Base-by-base conservation (phyloP, 2,888 invertebrate genomes). In the Lingula anatina region DNA sequence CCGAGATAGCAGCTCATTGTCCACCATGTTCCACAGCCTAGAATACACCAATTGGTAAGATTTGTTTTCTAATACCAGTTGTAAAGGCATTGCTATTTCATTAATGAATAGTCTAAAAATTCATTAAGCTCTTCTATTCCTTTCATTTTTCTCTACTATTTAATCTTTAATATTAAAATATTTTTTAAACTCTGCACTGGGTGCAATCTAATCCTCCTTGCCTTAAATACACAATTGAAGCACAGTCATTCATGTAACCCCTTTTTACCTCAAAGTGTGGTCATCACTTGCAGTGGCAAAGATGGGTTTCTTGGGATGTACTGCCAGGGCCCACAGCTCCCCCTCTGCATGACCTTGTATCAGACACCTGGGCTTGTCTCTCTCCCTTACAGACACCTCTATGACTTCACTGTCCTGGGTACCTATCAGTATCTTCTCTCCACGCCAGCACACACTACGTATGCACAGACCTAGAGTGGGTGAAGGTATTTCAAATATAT, bases 261-360 rank as follows among this genome's bases (percentile, higher is more conserved):
- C n/a, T n/a, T n/a, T n/a, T n/a, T n/a, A 75, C 73, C 77, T 68
- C 15, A 77, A 58, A 15, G 75, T 76, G 44, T 70, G 68, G 54
- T 77, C 77, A 63, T 77, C 77, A 63, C 76, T 76, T 7, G 70
- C 77, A 5, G 77, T 76, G 20, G 71, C 77, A 65, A 76, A 75
- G 47, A 77, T 65, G 9, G 69, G 67, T 50, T 75, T 71, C 48
- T 65, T 65, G 3, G 75, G 73, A 56, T 76, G 75, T 7, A 70
- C 65, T 25, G 75, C 74, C 40, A 77, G 55, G 15, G 73, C 75
- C 76, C 76, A 77, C 43, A 77, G 58, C 54, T 76, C 76, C 26
- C 75, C 76, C 51, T 76, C 77, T 41, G 73, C 70, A 57, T 77
- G 77, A 5, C 76, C 76, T 49, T 74, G 71, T 25, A 74, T 67